Evolutionary conservation across 2,888 invertebrate genomes (phyloP).

Genomic region (Artemia sinica): DNA sequence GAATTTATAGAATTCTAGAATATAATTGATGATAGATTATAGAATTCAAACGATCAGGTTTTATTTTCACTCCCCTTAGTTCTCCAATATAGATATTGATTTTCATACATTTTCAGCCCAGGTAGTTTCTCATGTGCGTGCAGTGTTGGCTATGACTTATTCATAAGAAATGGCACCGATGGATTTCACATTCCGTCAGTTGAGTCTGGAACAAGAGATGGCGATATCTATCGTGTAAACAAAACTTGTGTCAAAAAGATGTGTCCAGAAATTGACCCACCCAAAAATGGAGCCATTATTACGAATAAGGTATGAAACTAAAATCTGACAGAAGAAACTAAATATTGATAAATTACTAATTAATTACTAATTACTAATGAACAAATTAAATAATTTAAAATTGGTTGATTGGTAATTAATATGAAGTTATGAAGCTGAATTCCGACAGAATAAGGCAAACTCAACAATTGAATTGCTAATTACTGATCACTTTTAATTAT

Average conservation of each 20-base stretch:
- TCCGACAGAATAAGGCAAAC: too few relatives aligned
- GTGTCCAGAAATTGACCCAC: slow-evolving; percentile 57
- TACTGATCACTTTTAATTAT: too few relatives aligned
- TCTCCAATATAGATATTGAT: too few relatives aligned
- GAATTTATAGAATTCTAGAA: too few relatives aligned
- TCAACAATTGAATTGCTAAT: too few relatives aligned
- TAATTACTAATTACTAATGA: background rate
- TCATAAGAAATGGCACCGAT: slow-evolving; percentile 67
- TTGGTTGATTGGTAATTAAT: slow-evolving; percentile 16
- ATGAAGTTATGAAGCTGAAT: background rate
- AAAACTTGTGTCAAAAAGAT: slow-evolving; percentile 87
- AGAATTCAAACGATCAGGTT: too few relatives aligned
- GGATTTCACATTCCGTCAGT: slow-evolving; percentile 58
- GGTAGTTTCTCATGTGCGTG: slow-evolving; percentile 76
- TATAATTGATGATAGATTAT: too few relatives aligned
- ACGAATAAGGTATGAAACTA: slow-evolving; percentile 44
- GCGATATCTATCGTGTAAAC: slow-evolving; percentile 71
- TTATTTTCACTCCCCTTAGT: too few relatives aligned
- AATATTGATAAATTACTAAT: background rate
- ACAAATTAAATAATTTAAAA: slow-evolving; percentile 19
- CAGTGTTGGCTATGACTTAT: slow-evolving; percentile 77
- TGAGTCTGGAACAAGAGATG: slow-evolving; percentile 72
- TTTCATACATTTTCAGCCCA: slow-evolving; percentile 38
- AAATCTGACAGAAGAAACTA: background rate
- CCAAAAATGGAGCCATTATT: slow-evolving; percentile 67